Base-by-base conservation (phyloP, 2,888 invertebrate species). In the Archips crataeganus region DNA sequence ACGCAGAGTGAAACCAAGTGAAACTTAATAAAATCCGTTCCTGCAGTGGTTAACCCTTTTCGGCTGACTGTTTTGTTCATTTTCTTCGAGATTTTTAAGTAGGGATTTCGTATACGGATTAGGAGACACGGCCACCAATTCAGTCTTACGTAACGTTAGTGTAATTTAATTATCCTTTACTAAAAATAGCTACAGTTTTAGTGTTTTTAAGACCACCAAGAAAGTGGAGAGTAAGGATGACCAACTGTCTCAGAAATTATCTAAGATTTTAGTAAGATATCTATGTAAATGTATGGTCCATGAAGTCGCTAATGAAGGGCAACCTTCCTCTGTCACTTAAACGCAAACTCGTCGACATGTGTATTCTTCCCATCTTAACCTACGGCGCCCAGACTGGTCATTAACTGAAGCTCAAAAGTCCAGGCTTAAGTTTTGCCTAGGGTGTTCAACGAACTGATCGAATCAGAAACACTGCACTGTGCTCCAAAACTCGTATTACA, bases 41-140 rank as follows among this genome's bases (percentile, higher is more conserved):
- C 57, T 32, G 32, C 57, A 32, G 32, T 32, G 57, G 32, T 32
- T 32, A 57, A 57, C 57, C 57, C 57, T 57, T 15, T 23, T 54
- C 57, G 11, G 32, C 4, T 3, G 11, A 57, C 57, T 11, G 11
- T 32, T 57, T 32, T 11, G 32, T 3, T 32, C 11, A 32, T 57
- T 32, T 23, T 57, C 57, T 57, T 57, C 32, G 57, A 57, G 32
- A 32, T 57, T 32, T 57, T 57, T 57, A 32, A 57, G 32, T 54
- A 1, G 57, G 57, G 57, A 57, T 57, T 57, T 32, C n/a, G 57
- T 57, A 32, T 8, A 57, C 13, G 23, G 57, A 10, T 32, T 57
- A 57, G 32, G 51, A 54, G 9, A 23, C 15, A 54, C 8, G 23
- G 51, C 13, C 15, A 54, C 15, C 51, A 54, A 23, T 54, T 15